A percentile compares a stretch with the other conserved stretches of the same genome.
Conservation (phyloP, 2,888 invertebrate species). For the Hetaerina titia region DNA sequence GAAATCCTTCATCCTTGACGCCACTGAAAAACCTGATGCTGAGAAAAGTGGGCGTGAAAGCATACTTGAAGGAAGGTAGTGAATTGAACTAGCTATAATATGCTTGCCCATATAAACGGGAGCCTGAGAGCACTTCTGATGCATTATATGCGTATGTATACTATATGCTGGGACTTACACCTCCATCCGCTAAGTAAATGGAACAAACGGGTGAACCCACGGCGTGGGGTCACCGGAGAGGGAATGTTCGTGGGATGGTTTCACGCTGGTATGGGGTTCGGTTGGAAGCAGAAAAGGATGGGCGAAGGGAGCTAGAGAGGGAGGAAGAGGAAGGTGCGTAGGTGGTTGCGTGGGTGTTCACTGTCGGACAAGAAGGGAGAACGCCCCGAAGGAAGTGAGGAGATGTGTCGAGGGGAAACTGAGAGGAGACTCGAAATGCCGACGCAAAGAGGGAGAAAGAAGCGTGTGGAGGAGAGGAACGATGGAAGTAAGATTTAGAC, state of each 20-base stretch:
- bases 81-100: too few species aligned
- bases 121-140: too few species aligned
- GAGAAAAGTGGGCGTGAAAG: background rate
- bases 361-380: background rate
- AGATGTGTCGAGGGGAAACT: background rate
- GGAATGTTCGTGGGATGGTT: background rate
- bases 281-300: background rate
- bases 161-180: background rate
- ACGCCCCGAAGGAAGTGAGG: background rate
- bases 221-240: background rate
- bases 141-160: too few species aligned
- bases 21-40: background rate
- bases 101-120: too few species aligned
- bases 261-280: background rate
- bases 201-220: background rate
- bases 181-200: background rate
- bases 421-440: background rate
- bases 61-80: background rate
- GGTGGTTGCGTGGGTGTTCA: constrained; percentile 19
- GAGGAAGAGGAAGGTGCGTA: background rate
- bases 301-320: background rate
- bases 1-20: background rate
- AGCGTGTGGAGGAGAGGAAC: background rate
- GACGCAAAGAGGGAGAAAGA: background rate
- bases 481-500: background rate